Conservation (phyloP, 2,113 vertebrate species). For the Corythaeola cristata region DNA sequence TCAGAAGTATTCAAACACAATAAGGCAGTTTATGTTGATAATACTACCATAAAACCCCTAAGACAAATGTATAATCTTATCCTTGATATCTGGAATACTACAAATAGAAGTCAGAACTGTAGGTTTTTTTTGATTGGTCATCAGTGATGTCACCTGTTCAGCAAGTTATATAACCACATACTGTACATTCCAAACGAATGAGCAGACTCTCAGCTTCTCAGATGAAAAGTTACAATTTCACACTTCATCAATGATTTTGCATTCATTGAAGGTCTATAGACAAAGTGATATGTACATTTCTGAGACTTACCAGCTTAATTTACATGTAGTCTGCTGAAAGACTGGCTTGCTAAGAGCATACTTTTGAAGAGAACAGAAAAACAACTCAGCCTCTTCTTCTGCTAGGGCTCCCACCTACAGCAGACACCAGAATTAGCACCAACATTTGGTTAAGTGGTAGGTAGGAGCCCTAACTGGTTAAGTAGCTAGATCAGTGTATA, state of each 20-base stretch:
- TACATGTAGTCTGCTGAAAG: slow-evolving; percentile 6
- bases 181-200: background rate
- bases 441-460: slow-evolving; percentile 46
- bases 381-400: background rate
- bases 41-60: background rate
- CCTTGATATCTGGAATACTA: background rate
- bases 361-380: slow-evolving; percentile 7
- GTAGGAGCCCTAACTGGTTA: slow-evolving; percentile 23
- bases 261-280: background rate
- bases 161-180: background rate
- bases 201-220: background rate
- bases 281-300: background rate
- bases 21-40: background rate
- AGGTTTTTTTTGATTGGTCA: background rate
- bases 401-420: slow-evolving; percentile 42
- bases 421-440: slow-evolving; percentile 34
- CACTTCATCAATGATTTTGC: slow-evolving; percentile 18
- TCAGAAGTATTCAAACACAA: background rate
- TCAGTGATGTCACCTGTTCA: background rate
- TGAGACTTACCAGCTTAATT: background rate
- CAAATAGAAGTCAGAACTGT: background rate
- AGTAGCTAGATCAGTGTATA: background rate
- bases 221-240: background rate
- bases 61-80: background rate
- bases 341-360: background rate